Evolutionary conservation across 2,797 vertebrate genomes (phyloP), one percentile per base, ranked within the genome.

Genomic region (Hyperoplus lanceolatus): DNA sequence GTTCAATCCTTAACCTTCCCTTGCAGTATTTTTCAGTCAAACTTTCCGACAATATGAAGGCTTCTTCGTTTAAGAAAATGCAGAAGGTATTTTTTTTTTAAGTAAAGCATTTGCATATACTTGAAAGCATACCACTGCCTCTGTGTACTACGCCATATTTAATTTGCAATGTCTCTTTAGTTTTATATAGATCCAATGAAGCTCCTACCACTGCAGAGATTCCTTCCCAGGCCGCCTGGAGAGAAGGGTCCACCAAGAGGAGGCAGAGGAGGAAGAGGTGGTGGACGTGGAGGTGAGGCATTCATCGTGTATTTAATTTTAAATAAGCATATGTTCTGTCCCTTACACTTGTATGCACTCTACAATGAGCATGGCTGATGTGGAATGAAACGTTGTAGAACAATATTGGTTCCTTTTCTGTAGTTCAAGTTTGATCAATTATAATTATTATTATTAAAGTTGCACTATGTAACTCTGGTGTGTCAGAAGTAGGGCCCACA

Each of bases 131-230:
- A 8, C 21, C 9, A 0, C 4, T 50, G 16, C 0, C 5, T 55
- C 1, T 6, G 3, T 41, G 1, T 66, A 21, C 6, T 70, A 5
- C 14, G n/a, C 4, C 1, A 4, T 10, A 0, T 43, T 2, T 69
- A 42, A 72, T 56, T 13, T 50, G 4, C 39, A 59, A 16, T 0
- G n/a, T 67, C 12, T 80, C 21, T 76, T 83, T 81, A 99, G 98
- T 99, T 99, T 87, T 99, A 97, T 73, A 97, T 99, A 59, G 98
- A 99, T 82, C 98, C 98, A 8, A 97, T 96, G 90, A 99, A 99
- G 92, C 93, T 99, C 54, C 92, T 99, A 0, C 98, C 98, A 0
- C 94, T 99, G 73, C 98, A 99, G 86, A 96, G 97, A 45, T 99
- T 99, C 94, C 95, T 99, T 18, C 98, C 98, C 39, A 95, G 97